These are phyloP conservation scores for Hipposideros larvatus DNA, from an alignment of 2,797 vertebrate species.

Conservation along the genomic window DNA sequence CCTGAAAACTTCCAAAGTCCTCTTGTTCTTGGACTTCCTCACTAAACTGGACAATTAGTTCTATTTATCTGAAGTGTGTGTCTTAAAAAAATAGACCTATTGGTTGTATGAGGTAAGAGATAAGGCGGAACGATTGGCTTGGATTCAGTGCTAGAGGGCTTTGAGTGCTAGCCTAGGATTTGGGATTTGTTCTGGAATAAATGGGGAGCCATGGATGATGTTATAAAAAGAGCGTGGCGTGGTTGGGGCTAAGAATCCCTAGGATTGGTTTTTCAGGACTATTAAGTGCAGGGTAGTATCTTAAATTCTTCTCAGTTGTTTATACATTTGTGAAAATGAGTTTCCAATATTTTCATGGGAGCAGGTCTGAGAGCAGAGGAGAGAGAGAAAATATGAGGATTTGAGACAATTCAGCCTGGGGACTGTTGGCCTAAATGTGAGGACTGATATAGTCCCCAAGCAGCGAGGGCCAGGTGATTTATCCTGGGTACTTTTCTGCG, in stretches of 20 bases:
- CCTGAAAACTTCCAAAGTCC: neutral
- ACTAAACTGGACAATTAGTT: neutral
- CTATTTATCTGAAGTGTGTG: neutral
- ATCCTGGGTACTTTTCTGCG: neutral
- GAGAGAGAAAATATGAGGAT: neutral
- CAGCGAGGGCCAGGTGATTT: neutral
- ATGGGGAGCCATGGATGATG: neutral
- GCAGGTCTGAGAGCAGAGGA: neutral
- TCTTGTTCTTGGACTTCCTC: neutral
- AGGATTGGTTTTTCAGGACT: conserved; percentile 16
- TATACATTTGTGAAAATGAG: neutral
- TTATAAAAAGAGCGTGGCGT: neutral
- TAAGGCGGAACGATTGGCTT: neutral
- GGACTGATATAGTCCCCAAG: neutral
- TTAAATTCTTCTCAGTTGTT: neutral
- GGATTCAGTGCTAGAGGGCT: neutral
- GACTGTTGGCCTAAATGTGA: neutral
- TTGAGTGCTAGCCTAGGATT: neutral
- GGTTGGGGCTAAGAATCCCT: neutral
- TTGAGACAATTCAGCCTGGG: neutral
- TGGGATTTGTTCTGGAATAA: conserved; percentile 29
- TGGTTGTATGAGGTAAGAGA: neutral
- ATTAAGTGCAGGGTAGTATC: neutral
- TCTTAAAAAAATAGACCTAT: neutral
- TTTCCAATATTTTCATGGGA: neutral